Evolutionary conservation across 2,113 vertebrate genomes (phyloP).

Genomic region (Ibidorhyncha struthersii): DNA sequence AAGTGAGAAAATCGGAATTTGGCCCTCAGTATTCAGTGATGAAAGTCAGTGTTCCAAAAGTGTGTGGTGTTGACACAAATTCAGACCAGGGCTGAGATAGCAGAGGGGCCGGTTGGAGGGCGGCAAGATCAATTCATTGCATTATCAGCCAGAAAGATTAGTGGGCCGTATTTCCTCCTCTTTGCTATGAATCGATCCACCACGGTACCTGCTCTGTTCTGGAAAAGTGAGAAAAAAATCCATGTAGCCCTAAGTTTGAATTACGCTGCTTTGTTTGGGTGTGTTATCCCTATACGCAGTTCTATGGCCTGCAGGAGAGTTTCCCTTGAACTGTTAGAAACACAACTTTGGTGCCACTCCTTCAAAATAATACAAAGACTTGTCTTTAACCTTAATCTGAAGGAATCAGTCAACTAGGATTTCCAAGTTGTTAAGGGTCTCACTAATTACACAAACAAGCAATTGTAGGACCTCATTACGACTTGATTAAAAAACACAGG

Average conservation of each 20-base stretch:
- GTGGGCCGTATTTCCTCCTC: neutral
- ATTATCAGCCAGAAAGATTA: neutral
- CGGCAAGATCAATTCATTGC: neutral
- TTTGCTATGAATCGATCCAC: rapidly evolving
- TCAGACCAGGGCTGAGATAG: neutral
- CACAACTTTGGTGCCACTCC: neutral
- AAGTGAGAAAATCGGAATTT: neutral
- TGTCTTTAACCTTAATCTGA: neutral
- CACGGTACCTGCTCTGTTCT: neutral
- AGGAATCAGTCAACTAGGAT: neutral
- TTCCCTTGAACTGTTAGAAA: neutral
- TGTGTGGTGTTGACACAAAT: neutral
- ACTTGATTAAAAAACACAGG: neutral
- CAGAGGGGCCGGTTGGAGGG: neutral
- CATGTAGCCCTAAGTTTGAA: neutral
- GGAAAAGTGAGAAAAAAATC: neutral
- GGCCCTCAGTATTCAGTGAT: neutral
- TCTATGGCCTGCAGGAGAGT: neutral
- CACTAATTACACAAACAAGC: neutral
- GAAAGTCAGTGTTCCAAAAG: neutral
- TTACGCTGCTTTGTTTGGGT: neutral
- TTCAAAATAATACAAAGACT: neutral
- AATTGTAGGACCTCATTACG: neutral
- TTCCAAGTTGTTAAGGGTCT: neutral
- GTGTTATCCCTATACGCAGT: neutral